Percentiles rank a stretch among this genome's conserved stretches.
Evolutionary conservation across 2,113 vertebrate species (phyloP).

Genomic region (Sisor rabdophorus): DNA sequence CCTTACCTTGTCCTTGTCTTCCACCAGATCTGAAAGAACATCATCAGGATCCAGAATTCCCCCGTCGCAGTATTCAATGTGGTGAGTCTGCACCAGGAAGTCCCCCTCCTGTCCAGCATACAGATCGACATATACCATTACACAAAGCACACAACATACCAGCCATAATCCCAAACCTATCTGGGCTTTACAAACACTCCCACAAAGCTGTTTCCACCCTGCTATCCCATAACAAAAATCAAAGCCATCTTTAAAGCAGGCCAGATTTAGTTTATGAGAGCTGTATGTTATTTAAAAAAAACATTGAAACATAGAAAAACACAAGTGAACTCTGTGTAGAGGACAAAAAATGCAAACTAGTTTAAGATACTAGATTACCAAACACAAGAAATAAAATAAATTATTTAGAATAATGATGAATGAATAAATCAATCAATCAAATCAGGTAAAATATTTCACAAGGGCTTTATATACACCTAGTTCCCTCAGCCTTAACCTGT

Average conservation of each 20-base stretch:
- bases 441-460: no score
- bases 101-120: slow-evolving; percentile 74
- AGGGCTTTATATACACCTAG: background rate
- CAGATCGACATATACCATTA: slow-evolving; percentile 17
- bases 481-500: background rate
- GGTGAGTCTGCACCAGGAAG: slow-evolving; percentile 89
- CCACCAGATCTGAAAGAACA: slow-evolving; percentile 88
- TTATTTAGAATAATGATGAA: no score
- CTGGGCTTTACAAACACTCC: slow-evolving; percentile 22
- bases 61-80: slow-evolving; percentile 93
- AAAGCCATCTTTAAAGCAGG: slow-evolving; percentile 7
- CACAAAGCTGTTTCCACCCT: slow-evolving; percentile 23
- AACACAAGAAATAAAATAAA: background rate
- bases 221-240: slow-evolving; percentile 3
- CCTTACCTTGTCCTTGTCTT: slow-evolving; percentile 95
- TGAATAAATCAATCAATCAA: no score
- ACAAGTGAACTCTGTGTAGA: background rate
- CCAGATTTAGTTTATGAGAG: background rate
- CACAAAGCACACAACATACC: slow-evolving; percentile 21
- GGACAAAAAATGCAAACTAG: background rate
- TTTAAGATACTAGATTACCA: background rate
- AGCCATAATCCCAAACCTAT: background rate
- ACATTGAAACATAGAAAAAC: background rate
- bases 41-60: slow-evolving; percentile 98
- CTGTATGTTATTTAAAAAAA: background rate